Percentiles rank a stretch among this genome's conserved stretches.
phyloP scores from a whole-genome alignment of 1,140 invertebrate species.

The Philopotamus ludificatus region DNA sequence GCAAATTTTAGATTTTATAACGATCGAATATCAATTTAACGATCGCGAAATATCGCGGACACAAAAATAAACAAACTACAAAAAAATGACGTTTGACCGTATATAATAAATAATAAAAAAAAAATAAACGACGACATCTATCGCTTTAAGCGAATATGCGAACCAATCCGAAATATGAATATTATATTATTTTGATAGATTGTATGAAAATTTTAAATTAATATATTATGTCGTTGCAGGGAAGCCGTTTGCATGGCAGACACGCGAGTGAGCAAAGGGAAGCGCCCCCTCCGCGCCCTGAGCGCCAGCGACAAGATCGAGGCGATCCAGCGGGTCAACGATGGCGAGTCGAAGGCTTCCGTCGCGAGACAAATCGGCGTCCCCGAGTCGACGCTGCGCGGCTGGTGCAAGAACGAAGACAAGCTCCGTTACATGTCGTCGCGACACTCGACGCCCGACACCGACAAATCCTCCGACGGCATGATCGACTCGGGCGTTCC shows the following conservation, averaged over 20 bases:
- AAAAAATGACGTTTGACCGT: too few species aligned
- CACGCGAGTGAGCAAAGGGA: constrained; percentile 57
- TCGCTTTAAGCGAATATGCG: neutral
- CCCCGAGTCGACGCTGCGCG: constrained; percentile 76
- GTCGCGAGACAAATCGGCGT: constrained; percentile 79
- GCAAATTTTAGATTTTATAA: too few species aligned
- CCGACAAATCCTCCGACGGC: constrained; percentile 57
- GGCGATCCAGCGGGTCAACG: constrained; percentile 75
- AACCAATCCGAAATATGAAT: neutral
- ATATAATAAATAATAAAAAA: too few species aligned
- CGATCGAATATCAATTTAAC: too few species aligned
- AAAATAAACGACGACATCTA: neutral
- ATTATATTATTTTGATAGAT: neutral
- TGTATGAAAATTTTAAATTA: constrained; percentile 18
- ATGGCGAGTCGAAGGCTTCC: constrained; percentile 78
- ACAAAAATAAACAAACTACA: too few species aligned
- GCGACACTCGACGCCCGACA: constrained; percentile 64
- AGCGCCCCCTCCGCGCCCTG: constrained; percentile 68
- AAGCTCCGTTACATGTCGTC: constrained; percentile 72
- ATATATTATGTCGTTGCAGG: constrained; percentile 44
- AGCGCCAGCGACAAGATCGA: constrained; percentile 74
- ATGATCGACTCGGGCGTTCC: constrained; percentile 45
- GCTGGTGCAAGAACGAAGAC: constrained; percentile 82
- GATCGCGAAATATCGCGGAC: too few species aligned
- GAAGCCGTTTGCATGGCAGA: constrained; percentile 34